Conservation (phyloP, 2,888 invertebrate species). For the Allygus modestus region DNA sequence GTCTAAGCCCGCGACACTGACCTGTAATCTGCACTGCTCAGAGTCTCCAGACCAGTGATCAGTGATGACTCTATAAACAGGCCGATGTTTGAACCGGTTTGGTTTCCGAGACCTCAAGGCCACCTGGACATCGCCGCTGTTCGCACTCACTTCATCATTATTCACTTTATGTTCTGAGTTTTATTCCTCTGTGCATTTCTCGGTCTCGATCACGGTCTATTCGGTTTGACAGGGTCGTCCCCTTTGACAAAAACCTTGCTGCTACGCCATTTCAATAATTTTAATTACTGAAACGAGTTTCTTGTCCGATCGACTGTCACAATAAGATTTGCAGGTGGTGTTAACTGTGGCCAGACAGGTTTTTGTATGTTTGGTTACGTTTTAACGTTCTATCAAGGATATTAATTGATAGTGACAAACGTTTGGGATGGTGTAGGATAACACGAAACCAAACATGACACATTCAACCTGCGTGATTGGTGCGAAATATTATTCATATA, state of each 20-base stretch:
- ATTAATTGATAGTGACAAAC: neutral
- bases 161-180: constrained; percentile 17
- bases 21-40: neutral
- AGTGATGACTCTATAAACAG: constrained; percentile 39
- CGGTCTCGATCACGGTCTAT: neutral
- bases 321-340: constrained; percentile 4
- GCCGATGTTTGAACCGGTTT: constrained; percentile 13
- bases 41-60: constrained; percentile 8
- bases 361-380: neutral
- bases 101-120: constrained; percentile 21
- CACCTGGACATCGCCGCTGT: constrained; percentile 18
- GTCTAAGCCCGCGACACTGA: neutral
- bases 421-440: neutral
- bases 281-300: constrained; percentile 33
- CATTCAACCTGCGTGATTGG: neutral
- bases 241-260: neutral
- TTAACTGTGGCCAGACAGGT: neutral
- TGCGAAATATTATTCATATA: no score
- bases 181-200: constrained; percentile 13
- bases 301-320: neutral
- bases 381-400: neutral
- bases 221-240: constrained; percentile 13
- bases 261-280: constrained; percentile 4
- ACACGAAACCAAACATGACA: neutral
- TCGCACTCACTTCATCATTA: constrained; percentile 41